Conservation (phyloP, 2,888 invertebrate species). For the Pachymerium ferrugineum region DNA sequence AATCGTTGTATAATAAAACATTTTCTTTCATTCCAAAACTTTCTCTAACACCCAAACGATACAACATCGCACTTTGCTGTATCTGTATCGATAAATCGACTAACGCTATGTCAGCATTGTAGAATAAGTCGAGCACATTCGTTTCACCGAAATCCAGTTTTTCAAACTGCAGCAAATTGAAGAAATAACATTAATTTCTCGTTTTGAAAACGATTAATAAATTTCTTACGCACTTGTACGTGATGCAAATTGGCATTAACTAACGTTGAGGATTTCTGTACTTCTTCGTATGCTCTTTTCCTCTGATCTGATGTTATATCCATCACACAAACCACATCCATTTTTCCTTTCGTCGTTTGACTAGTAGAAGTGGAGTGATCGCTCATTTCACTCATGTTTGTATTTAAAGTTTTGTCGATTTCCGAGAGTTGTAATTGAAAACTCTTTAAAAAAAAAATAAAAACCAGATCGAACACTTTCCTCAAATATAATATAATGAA, state of each 20-base stretch:
- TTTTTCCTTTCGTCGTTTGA: slow-evolving; percentile 53
- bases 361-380: slow-evolving; percentile 30
- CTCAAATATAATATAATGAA: too few species aligned
- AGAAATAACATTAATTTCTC: not conserved
- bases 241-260: slow-evolving; percentile 76
- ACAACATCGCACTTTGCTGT: slow-evolving; percentile 90
- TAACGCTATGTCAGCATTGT: slow-evolving; percentile 95
- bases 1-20: slow-evolving; percentile 81
- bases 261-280: slow-evolving; percentile 68
- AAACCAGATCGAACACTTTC: too few species aligned
- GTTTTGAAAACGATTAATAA: not conserved
- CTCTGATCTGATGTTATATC: slow-evolving; percentile 70
- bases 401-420: too few species aligned
- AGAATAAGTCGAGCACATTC: slow-evolving; percentile 88
- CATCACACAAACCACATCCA: slow-evolving; percentile 85
- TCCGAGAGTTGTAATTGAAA: too few species aligned
- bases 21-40: slow-evolving; percentile 96
- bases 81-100: slow-evolving; percentile 86
- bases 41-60: slow-evolving; percentile 94
- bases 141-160: slow-evolving; percentile 96
- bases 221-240: slow-evolving; percentile 60
- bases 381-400: slow-evolving; percentile 36
- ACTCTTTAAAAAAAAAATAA: too few species aligned
- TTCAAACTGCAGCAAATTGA: slow-evolving; percentile 67
- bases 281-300: slow-evolving; percentile 75